These are phyloP conservation scores for Drosophila watanabei DNA, from an alignment of 1,140 invertebrate genomes.

Conservation along the genomic window DNA sequence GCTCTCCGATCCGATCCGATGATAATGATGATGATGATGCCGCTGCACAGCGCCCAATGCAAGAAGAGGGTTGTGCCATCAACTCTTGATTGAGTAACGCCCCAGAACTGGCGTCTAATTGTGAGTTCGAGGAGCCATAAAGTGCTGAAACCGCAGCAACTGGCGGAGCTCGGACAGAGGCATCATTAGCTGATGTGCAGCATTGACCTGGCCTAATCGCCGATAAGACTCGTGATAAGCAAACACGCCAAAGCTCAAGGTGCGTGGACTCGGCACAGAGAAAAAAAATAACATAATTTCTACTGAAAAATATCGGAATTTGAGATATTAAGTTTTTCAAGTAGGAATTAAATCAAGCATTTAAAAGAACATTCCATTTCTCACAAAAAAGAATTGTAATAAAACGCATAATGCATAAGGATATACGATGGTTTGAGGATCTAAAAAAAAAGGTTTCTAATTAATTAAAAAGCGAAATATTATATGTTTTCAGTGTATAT, in stretches of 20 bases:
- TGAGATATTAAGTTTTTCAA: background rate
- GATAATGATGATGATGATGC: slow-evolving; percentile 41
- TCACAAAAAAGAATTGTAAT: background rate
- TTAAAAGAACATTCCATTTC: background rate
- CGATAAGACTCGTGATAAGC: slow-evolving; percentile 70
- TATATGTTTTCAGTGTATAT: background rate
- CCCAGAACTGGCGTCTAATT: slow-evolving; percentile 77
- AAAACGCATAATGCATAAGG: background rate
- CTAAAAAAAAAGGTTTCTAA: background rate
- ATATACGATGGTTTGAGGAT: background rate
- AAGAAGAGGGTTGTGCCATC: slow-evolving; percentile 77
- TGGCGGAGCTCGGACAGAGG: slow-evolving; percentile 9
- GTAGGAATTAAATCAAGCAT: no score
- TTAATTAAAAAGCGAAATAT: background rate
- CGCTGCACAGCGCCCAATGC: slow-evolving; percentile 19
- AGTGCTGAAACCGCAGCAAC: background rate
- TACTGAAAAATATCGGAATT: no score
- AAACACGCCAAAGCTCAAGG: slow-evolving; percentile 63
- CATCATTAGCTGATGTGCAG: slow-evolving; percentile 76
- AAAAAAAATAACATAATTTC: background rate
- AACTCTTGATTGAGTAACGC: slow-evolving; percentile 84
- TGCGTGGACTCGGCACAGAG: slow-evolving; percentile 45
- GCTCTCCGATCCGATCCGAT: slow-evolving; percentile 15
- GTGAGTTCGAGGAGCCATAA: slow-evolving; percentile 48
- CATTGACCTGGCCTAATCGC: slow-evolving; percentile 39